Percentiles rank a stretch among this genome's conserved stretches.
Conservation (phyloP, 2,797 vertebrate genomes). For the Platalea minor region DNA sequence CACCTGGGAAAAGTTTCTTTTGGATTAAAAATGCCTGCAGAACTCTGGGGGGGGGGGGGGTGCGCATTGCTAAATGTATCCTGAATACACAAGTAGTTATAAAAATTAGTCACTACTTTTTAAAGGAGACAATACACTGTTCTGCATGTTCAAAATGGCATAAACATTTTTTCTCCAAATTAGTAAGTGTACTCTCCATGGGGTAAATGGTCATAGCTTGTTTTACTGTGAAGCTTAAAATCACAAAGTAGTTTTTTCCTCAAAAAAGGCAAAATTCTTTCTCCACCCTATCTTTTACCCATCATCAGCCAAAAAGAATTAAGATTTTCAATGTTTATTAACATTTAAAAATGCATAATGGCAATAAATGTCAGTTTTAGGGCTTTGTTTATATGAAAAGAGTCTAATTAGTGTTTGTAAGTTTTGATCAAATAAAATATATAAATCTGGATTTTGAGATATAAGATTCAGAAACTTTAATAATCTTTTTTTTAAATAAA, state of each 20-base stretch:
- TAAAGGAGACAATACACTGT: not conserved
- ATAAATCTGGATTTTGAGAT: not conserved
- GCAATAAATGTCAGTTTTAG: not conserved
- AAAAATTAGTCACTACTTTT: not conserved
- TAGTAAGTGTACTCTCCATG: fast-evolving
- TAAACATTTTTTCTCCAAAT: not conserved
- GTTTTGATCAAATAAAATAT: not conserved
- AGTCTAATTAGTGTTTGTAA: not conserved
- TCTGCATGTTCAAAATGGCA: not conserved
- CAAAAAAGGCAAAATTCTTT: not conserved
- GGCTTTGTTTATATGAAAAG: not conserved
- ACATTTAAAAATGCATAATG: not conserved
- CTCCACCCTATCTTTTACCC: not conserved
- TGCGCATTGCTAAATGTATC: not conserved
- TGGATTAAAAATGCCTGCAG: not conserved
- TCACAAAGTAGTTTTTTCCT: not conserved
- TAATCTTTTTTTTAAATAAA: not conserved
- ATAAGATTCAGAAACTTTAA: not conserved
- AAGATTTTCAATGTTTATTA: not conserved
- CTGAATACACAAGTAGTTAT: not conserved
- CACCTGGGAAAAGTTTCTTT: not conserved
- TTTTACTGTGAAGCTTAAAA: not conserved
- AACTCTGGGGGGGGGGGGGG: not conserved
- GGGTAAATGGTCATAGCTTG: not conserved
- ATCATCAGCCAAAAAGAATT: not conserved